Evolutionary conservation across 2,113 vertebrate species (phyloP).

Genomic region (Pseudorectes ferrugineus): DNA sequence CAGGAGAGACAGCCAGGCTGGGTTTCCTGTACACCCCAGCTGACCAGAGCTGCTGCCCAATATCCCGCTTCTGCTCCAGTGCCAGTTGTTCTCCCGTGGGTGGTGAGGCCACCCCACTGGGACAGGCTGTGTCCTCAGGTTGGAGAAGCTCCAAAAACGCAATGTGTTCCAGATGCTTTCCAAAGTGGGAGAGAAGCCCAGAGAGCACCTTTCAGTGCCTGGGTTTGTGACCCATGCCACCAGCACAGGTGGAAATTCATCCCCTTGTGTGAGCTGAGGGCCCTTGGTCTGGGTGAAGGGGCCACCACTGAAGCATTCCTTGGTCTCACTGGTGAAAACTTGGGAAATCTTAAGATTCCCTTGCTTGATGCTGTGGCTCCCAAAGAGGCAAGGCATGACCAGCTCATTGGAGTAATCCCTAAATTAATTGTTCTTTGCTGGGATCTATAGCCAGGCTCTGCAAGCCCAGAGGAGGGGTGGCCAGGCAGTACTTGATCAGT

Average conservation of each 20-base stretch:
- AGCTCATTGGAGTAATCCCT: neutral
- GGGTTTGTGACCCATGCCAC: neutral
- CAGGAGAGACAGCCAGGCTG: neutral
- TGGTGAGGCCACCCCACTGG: neutral
- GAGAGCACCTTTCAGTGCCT: neutral
- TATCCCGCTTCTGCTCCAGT: neutral
- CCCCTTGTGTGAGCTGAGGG: neutral
- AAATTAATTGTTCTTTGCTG: neutral
- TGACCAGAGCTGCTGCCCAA: neutral
- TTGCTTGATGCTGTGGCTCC: neutral
- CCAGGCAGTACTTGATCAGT: neutral
- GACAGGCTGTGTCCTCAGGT: neutral
- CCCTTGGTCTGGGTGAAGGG: neutral
- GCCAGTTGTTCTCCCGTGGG: fast-evolving
- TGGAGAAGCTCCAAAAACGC: neutral
- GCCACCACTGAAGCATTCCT: neutral
- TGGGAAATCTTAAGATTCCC: neutral
- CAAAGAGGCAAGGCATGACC: neutral
- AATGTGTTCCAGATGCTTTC: neutral
- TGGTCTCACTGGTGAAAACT: neutral
- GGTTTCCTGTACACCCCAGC: neutral
- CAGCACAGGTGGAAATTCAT: neutral
- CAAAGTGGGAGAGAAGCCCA: neutral
- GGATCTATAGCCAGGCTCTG: neutral
- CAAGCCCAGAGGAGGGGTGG: neutral